Percentiles rank a stretch among this genome's conserved stretches.
These are phyloP conservation scores for Dissostichus mawsoni DNA, from an alignment of 2,113 vertebrate genomes.

Conservation along the genomic window DNA sequence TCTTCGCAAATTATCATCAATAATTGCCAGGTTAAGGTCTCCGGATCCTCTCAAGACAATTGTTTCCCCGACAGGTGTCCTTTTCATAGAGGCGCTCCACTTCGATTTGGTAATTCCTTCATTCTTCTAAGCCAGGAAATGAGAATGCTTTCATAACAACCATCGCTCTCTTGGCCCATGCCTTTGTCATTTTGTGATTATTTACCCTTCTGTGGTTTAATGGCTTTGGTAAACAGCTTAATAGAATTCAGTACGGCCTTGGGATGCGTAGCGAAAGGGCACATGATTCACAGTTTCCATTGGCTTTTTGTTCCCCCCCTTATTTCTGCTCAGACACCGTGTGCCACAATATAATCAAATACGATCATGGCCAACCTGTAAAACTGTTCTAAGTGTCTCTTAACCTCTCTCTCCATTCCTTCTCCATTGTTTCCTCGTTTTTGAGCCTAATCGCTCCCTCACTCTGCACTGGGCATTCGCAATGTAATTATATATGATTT, in stretches of 20 bases:
- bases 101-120: constrained; percentile 47
- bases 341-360: constrained; percentile 57
- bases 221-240: constrained; percentile 69
- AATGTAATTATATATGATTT: constrained; percentile 82
- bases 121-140: constrained; percentile 44
- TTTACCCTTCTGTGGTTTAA: constrained; percentile 71
- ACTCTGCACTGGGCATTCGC: constrained; percentile 63
- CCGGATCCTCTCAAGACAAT: constrained; percentile 14
- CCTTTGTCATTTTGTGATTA: constrained; percentile 65
- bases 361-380: constrained; percentile 65
- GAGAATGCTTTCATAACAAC: constrained; percentile 54
- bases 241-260: constrained; percentile 66
- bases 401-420: constrained; percentile 1
- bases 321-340: constrained; percentile 46
- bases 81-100: constrained; percentile 32
- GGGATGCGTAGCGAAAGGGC: constrained; percentile 59
- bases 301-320: constrained; percentile 40
- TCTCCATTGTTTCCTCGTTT: constrained; percentile 51
- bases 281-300: constrained; percentile 64
- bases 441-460: constrained; percentile 57
- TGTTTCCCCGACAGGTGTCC: constrained; percentile 36
- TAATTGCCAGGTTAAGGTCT: constrained; percentile 25
- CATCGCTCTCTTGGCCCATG: constrained; percentile 51
- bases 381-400: constrained; percentile 34
- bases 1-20: constrained; percentile 11